phyloP scores from a whole-genome alignment of 2,113 vertebrate genomes.

The Menidia beryllina region DNA sequence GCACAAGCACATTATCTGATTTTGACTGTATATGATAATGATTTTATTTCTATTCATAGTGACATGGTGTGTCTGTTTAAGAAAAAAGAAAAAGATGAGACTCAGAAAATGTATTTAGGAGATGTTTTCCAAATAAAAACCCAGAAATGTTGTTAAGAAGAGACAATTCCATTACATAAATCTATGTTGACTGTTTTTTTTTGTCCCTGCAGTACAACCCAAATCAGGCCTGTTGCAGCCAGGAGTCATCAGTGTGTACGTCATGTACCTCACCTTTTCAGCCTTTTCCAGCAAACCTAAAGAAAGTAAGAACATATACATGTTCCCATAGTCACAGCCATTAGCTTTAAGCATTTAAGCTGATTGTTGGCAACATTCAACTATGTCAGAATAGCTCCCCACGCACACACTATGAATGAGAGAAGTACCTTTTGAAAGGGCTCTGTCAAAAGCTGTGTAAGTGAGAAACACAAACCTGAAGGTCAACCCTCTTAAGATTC shows the following conservation, averaged over 20 bases:
- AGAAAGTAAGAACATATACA: constrained; percentile 80
- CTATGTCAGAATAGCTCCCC: too few relatives aligned
- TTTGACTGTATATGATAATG: neutral
- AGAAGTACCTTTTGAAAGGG: too few relatives aligned
- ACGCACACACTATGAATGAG: too few relatives aligned
- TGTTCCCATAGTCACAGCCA: neutral
- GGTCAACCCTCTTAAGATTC: too few relatives aligned
- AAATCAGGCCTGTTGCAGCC: constrained; percentile 94
- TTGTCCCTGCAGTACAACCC: constrained; percentile 85
- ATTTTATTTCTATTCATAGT: neutral
- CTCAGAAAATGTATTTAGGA: too few relatives aligned
- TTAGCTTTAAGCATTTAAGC: neutral
- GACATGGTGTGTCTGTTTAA: neutral
- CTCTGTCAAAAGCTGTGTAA: too few relatives aligned
- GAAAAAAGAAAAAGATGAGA: too few relatives aligned
- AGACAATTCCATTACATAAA: neutral
- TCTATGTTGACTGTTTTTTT: constrained; percentile 31
- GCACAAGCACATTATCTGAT: constrained; percentile 12
- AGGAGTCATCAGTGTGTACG: constrained; percentile 95
- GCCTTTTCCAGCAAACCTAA: constrained; percentile 94
- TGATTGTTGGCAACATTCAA: too few relatives aligned
- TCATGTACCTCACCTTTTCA: constrained; percentile 98
- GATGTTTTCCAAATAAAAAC: neutral
- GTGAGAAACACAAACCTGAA: too few relatives aligned
- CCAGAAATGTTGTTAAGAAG: neutral